Percentiles rank a stretch among this genome's conserved stretches.
Conservation (phyloP, 1,140 invertebrate species). For the Diabrotica undecimpunctata region DNA sequence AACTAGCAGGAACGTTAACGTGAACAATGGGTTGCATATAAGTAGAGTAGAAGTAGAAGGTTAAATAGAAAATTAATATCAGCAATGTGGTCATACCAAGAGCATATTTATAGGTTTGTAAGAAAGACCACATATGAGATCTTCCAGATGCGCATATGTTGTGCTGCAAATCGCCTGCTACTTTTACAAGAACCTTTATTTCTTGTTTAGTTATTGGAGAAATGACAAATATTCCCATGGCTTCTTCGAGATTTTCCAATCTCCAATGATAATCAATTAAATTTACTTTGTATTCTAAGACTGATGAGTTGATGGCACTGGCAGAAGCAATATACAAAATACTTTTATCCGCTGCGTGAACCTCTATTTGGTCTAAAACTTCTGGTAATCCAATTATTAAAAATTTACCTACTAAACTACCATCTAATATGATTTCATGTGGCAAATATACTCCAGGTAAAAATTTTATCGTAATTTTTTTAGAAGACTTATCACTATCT, state of each 20-base stretch:
- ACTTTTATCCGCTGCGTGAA: conserved; percentile 35
- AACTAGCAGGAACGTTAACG: conserved; percentile 34
- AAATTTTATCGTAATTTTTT: conserved; percentile 35
- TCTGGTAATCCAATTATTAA: conserved; percentile 33
- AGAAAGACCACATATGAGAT: conserved; percentile 29
- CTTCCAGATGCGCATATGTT: conserved; percentile 23
- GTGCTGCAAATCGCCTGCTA: conserved; percentile 26
- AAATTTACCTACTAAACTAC: conserved; percentile 28
- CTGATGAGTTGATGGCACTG: conserved; percentile 21
- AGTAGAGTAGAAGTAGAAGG: conserved; percentile 41
- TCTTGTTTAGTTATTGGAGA: conserved; percentile 38
- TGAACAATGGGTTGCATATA: conserved; percentile 42
- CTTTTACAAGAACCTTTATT: conserved; percentile 35
- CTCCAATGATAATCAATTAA: conserved; percentile 44
- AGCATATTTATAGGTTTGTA: conserved; percentile 36
- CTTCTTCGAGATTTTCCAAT: conserved; percentile 37
- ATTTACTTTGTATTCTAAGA: conserved; percentile 32
- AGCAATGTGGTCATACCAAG: conserved; percentile 33
- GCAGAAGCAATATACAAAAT: conserved; percentile 33
- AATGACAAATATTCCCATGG: conserved; percentile 35
- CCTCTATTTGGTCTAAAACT: conserved; percentile 38
- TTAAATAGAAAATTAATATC: conserved; percentile 38
- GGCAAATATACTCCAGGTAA: conserved; percentile 33
- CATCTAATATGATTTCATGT: conserved; percentile 29
- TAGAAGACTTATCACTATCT: conserved; percentile 32